These are phyloP conservation scores for Meganola albula DNA, from an alignment of 2,888 invertebrate genomes.

Conservation along the genomic window DNA sequence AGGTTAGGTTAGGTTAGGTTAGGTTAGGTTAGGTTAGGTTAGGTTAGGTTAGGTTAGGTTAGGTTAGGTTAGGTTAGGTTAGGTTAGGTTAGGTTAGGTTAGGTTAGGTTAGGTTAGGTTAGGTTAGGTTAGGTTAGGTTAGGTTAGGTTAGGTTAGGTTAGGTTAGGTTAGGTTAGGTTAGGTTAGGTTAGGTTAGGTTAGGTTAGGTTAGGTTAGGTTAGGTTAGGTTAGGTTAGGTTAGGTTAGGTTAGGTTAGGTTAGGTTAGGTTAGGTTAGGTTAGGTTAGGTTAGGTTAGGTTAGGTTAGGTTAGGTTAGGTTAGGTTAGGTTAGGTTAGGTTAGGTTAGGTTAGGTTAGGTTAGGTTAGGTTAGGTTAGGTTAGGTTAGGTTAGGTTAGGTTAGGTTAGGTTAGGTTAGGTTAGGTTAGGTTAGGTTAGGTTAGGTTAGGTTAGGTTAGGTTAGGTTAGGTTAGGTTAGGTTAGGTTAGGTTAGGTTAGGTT, in stretches of 20 bases:
- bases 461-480: slow-evolving; percentile 4
- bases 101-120: slow-evolving; percentile 13
- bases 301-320: slow-evolving; percentile 10
- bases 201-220: slow-evolving; percentile 10
- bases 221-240: slow-evolving; percentile 10
- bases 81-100: slow-evolving; percentile 10
- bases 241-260: slow-evolving; percentile 9
- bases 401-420: slow-evolving; percentile 4
- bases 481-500: slow-evolving; percentile 7
- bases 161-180: slow-evolving; percentile 9
- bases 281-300: slow-evolving; percentile 9
- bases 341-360: slow-evolving; percentile 10
- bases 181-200: slow-evolving; percentile 10
- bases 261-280: slow-evolving; percentile 10
- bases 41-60: slow-evolving; percentile 10
- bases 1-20: slow-evolving; percentile 12
- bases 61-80: slow-evolving; percentile 12
- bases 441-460: slow-evolving; percentile 4
- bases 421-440: slow-evolving; percentile 4
- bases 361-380: slow-evolving; percentile 8
- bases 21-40: slow-evolving; percentile 15
- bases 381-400: slow-evolving; percentile 4
- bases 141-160: slow-evolving; percentile 8
- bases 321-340: slow-evolving; percentile 10
- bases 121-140: slow-evolving; percentile 13